Base-by-base conservation (phyloP, 2,797 vertebrate species). In the Intellagama lesueurii region DNA sequence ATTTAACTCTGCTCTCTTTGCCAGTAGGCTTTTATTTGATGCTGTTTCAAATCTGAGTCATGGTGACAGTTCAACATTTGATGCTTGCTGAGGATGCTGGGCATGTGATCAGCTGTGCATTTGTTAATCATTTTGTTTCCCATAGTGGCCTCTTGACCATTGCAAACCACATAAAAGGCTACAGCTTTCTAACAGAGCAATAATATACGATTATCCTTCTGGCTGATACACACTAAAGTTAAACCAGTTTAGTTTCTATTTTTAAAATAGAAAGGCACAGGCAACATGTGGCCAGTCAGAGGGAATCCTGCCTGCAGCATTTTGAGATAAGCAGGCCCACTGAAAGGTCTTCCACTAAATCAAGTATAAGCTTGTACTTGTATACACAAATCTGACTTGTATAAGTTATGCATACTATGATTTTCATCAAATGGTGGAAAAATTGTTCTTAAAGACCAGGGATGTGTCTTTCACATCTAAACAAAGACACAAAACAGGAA, bases 41-140 rank as follows among this genome's bases (percentile, higher is more conserved):
- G 78, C 68, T 81, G 68, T 81, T 87, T 81, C 49, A 81, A 87
- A 81, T 81, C 16, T 40, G 73, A 76, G 8, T 77, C 52, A 81
- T 44, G 40, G 16, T 40, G 79, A 56, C 56, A 73, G 78, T 28
- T 87, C n/a, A 56, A 52, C 69, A n/a, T 44, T 60, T 87, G 68
- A 77, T 81, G 78, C 86, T 87, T 60, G 77, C 77, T 87, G 77
- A 60, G 26, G 47, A 80, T 72, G 44, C 22, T 40, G 68, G 66
- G 64, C 47, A 56, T 40, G n/a, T 72, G 80, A 69, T 87, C 78
- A 70, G 47, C 47, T 87, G 52, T 81, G 77, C 68, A 19, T 56
- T 81, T 81, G 32, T 72, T 81, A 81, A 81, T 72, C 68, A 87
- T 81, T 73, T 87, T 81, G 72, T 26, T 77, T 77, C 84, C 84